phyloP scores from a whole-genome alignment of 2,113 vertebrate species.

The Cephalopholis sonnerati region DNA sequence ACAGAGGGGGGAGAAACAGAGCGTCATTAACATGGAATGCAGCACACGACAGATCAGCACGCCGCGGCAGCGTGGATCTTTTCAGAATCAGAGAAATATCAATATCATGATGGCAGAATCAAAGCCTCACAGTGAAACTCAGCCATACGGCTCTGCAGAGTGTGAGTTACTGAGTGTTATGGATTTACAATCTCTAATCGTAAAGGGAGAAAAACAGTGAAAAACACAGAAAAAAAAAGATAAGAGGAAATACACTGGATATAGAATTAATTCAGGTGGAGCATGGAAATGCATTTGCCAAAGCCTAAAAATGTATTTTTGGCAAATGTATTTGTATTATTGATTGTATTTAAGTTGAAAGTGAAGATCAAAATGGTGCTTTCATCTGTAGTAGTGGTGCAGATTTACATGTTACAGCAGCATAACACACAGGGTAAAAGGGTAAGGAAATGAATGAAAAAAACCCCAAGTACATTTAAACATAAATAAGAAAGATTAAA shows the following conservation, averaged over 20 bases:
- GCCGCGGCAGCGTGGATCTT: background rate
- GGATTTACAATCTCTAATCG: background rate
- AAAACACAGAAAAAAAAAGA: background rate
- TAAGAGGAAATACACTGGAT: background rate
- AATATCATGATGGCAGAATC: conserved; percentile 29
- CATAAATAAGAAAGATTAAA: background rate
- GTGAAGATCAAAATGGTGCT: too few relatives aligned
- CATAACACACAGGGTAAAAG: background rate
- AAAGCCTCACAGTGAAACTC: background rate
- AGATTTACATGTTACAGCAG: background rate
- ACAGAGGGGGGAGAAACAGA: conserved; percentile 1
- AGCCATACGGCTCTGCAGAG: background rate
- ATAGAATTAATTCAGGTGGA: background rate
- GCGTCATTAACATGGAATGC: conserved; percentile 42
- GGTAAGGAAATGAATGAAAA: background rate
- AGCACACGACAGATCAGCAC: background rate
- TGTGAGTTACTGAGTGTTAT: too few relatives aligned
- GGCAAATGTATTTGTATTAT: background rate
- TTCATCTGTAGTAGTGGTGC: background rate
- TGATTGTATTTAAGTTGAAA: too few relatives aligned
- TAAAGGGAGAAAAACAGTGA: too few relatives aligned
- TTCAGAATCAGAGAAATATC: conserved; percentile 25
- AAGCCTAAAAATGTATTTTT: background rate
- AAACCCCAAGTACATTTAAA: background rate
- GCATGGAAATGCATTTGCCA: background rate